Evolutionary conservation across 1,140 invertebrate species (phyloP), one percentile per base, ranked within the genome.

Genomic region (Gyrodactylus bullatarudis): DNA sequence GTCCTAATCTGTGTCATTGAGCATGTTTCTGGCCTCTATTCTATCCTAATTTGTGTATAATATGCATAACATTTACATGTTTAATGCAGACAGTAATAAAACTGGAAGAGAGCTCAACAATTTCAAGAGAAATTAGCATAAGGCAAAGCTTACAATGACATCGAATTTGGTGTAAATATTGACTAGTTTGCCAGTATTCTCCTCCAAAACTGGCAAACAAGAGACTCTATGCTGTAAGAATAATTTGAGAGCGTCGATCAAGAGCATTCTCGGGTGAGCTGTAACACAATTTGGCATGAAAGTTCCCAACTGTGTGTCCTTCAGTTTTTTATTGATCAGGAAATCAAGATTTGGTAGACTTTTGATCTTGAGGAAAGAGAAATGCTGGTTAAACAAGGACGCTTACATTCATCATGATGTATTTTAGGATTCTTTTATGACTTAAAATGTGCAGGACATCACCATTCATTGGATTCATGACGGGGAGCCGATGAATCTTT

Each of bases 91-190:
- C n/a, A n/a, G n/a, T n/a, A n/a, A n/a, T n/a, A n/a, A n/a, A n/a
- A n/a, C n/a, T n/a, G n/a, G n/a, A 54, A 54, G 34, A 54, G n/a
- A 16, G n/a, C 34, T 54, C 8, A 16, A 16, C 34, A 54, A 16
- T n/a, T n/a, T 54, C n/a, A 16, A n/a, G 34, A 54, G n/a, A 54
- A n/a, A 54, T 20, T 69, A 26, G n/a, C 22, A 22, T 1, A n/a
- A 21, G 1, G 20, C 1, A 27, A n/a, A 73, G 87, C 89, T 89
- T 85, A 94, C 91, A 84, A 98, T 97, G 76, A 95, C 92, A 84
- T 97, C 93, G 84, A 97, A 98, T 84, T 98, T 98, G 77, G 93
- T 91, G 83, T 97, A 98, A 77, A 98, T 95, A 81, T 98, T 92
- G 74, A 95, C 87, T 74, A 98, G 86, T 77, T 87, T 86, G 73